These are phyloP conservation scores for Agriopis aurantiaria DNA, from an alignment of 2,888 invertebrate genomes.

Conservation along the genomic window DNA sequence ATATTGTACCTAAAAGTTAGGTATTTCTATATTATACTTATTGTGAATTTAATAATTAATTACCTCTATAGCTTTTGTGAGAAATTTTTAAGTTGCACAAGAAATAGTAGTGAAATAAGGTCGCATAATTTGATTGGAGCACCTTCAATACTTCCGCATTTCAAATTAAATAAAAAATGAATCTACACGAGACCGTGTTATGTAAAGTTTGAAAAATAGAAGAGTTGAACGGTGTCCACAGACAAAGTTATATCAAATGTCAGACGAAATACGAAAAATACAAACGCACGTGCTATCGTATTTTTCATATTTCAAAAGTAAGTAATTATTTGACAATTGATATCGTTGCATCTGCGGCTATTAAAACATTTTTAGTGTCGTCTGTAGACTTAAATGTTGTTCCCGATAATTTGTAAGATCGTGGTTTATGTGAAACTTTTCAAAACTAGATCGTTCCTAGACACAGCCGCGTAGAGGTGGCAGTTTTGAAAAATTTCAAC, in stretches of 20 bases:
- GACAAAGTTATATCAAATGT: conserved; percentile 39
- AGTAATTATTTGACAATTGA: conserved; percentile 26
- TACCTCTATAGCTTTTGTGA: conserved; percentile 86
- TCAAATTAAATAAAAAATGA: conserved; percentile 18
- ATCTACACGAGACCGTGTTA: conserved; percentile 16
- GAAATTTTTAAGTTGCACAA: conserved; percentile 81
- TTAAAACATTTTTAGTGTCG: conserved; percentile 70
- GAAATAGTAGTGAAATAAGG: conserved; percentile 79
- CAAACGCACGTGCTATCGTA: neutral
- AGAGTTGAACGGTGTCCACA: conserved; percentile 15
- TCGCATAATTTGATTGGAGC: conserved; percentile 59
- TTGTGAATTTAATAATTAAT: conserved; percentile 80
- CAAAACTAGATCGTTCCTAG: conserved; percentile 54
- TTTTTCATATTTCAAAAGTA: conserved; percentile 5
- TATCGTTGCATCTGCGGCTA: conserved; percentile 43
- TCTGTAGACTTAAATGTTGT: conserved; percentile 82
- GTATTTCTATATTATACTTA: conserved; percentile 83
- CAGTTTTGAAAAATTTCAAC: conserved; percentile 67
- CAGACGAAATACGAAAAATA: conserved; percentile 19
- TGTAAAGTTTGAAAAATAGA: conserved; percentile 20
- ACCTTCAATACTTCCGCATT: conserved; percentile 43
- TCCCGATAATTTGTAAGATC: conserved; percentile 82
- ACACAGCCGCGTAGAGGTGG: conserved; percentile 31
- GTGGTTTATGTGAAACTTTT: conserved; percentile 66
- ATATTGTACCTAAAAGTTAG: conserved; percentile 80